Percentiles rank a stretch among this genome's conserved stretches.
Conservation (phyloP, 1,140 invertebrate species). For the Ridgeia piscesae region DNA sequence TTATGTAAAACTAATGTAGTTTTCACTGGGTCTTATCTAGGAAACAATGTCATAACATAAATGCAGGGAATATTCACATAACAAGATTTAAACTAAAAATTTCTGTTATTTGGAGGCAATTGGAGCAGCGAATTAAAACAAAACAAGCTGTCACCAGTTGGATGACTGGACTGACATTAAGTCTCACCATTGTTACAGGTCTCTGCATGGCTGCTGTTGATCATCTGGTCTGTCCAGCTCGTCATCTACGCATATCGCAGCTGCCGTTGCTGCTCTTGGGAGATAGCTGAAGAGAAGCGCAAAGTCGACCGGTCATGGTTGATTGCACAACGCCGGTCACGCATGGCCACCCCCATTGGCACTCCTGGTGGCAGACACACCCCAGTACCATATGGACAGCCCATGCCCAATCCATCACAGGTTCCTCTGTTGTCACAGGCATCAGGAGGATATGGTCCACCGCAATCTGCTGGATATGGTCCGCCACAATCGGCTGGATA, state of each 20-base stretch:
- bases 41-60: too few relatives aligned
- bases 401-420: background rate
- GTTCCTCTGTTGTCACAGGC: background rate
- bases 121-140: too few relatives aligned
- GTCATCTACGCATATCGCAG: constrained; percentile 16
- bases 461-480: background rate
- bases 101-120: too few relatives aligned
- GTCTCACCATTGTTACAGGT: background rate
- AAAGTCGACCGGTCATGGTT: constrained; percentile 24
- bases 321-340: constrained; percentile 26
- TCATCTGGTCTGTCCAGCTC: constrained; percentile 27
- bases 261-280: constrained; percentile 29
- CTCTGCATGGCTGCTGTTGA: constrained; percentile 25
- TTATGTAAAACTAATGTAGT: too few relatives aligned
- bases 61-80: too few relatives aligned
- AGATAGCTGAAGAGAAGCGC: constrained; percentile 30
- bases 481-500: too few relatives aligned
- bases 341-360: constrained; percentile 29
- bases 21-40: too few relatives aligned
- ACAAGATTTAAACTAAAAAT: too few relatives aligned
- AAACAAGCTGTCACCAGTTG: too few relatives aligned
- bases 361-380: constrained; percentile 24
- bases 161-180: background rate
- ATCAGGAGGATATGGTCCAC: background rate
- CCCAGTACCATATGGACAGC: background rate